Conservation (phyloP, 2,888 invertebrate genomes). For the Drosophila paranaensis region DNA sequence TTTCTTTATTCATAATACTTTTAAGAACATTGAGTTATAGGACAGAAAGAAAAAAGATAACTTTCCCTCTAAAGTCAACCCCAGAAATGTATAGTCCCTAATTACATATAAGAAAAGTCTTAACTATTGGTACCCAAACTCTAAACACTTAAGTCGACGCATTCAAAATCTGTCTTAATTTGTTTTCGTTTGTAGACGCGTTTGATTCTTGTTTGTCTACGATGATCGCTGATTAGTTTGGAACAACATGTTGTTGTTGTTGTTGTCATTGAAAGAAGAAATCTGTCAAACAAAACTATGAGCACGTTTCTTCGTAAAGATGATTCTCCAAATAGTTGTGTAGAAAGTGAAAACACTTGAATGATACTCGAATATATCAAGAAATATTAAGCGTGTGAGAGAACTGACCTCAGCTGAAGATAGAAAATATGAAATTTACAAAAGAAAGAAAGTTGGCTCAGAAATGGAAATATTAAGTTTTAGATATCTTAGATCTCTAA, state of each 20-base stretch:
- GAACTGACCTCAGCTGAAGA: constrained; percentile 19
- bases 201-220: constrained; percentile 1
- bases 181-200: neutral
- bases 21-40: too few species aligned
- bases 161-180: constrained; percentile 6
- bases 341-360: constrained; percentile 52
- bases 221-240: constrained; percentile 21
- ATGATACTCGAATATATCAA: constrained; percentile 6
- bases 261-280: constrained; percentile 6
- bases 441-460: neutral
- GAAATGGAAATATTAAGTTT: neutral
- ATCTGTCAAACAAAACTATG: constrained; percentile 15
- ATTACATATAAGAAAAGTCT: neutral
- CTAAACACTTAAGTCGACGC: constrained; percentile 11
- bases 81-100: too few species aligned
- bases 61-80: neutral
- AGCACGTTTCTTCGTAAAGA: constrained; percentile 24
- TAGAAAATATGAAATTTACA: neutral
- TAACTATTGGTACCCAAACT: neutral
- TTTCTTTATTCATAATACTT: too few species aligned
- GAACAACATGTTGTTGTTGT: constrained; percentile 31
- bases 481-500: too few species aligned
- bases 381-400: constrained; percentile 26
- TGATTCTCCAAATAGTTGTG: constrained; percentile 46
- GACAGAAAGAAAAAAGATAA: too few species aligned